Percentiles rank a stretch among this genome's conserved stretches.
These are phyloP conservation scores for Falco punctatus DNA, from an alignment of 2,113 vertebrate genomes.

Conservation along the genomic window DNA sequence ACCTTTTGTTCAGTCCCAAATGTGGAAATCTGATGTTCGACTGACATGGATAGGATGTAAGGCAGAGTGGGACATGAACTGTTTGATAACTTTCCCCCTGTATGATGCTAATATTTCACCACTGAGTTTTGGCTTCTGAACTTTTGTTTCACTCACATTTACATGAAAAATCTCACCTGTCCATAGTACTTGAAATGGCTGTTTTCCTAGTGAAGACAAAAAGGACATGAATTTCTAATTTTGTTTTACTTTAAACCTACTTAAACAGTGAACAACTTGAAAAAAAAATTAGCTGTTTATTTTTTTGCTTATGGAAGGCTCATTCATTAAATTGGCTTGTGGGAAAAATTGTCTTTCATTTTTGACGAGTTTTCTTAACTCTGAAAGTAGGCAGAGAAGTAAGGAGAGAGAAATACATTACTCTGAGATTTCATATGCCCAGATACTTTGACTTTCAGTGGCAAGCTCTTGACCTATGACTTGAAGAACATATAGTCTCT, in stretches of 20 bases:
- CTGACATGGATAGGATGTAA: not conserved
- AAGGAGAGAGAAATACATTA: not conserved
- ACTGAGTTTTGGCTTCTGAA: not conserved
- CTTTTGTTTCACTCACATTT: not conserved
- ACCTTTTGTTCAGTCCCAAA: not conserved
- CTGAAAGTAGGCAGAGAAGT: not conserved
- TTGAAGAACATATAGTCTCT: not conserved
- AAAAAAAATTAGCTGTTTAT: not conserved
- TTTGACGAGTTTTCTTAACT: not conserved
- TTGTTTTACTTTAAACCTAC: not conserved
- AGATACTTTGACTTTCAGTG: not conserved
- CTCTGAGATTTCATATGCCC: not conserved
- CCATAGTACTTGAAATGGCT: not conserved
- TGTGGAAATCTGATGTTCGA: not conserved
- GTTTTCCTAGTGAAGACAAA: not conserved
- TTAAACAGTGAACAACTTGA: not conserved
- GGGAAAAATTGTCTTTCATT: not conserved
- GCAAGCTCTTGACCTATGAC: not conserved
- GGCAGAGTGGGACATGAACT: not conserved
- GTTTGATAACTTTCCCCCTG: not conserved
- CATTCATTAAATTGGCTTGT: not conserved
- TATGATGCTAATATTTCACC: not conserved
- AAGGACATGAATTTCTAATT: not conserved
- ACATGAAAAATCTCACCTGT: not conserved
- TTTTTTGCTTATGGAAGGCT: not conserved